Base-by-base conservation (phyloP, 2,113 vertebrate species). In the Trichechus manatus region DNA sequence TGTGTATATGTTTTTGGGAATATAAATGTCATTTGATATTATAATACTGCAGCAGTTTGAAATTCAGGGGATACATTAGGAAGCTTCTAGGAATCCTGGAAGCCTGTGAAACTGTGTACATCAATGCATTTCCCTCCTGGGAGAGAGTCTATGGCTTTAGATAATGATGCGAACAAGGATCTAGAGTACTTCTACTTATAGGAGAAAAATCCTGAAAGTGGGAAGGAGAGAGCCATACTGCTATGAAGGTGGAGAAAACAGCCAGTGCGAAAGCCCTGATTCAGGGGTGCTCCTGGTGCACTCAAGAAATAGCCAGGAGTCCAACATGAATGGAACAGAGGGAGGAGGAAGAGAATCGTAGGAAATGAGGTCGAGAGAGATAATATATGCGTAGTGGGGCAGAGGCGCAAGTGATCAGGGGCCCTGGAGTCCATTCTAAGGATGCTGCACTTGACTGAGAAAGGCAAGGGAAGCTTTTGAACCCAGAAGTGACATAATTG, bases 311-410 rank as follows among this genome's bases (percentile, higher is more conserved):
- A 17, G 25, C 20, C n/a, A 50, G 59, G n/a, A 33, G 8, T 1
- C 23, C 23, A 53, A 14, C 9, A n/a, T 22, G 33, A 13, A 9
- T 3, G 8, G 9, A 20, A 5, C 31, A 0, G 5, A 29, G 0
- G 3, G 7, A 1, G 0, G 17, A 50, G n/a, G 23, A 66, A 50
- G 11, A 53, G 14, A 22, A 4, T 0, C 0, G 2, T 0, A 25
- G 33, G 15, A 4, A 6, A 20, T 15, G 59, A 47, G 7, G 39
- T 17, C n/a, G 3, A 78, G 70, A 88, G 36, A 47, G 14, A 31
- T 13, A 56, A 44, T 15, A 4, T 10, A 20, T 0, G 33, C 4
- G 36, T 19, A 33, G 11, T 11, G 17, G 14, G 4, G 4, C 5
- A 13, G 2, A 6, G 31, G 42, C 53, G 6, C 8, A 2, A 2